Evolutionary conservation across 2,113 vertebrate genomes (phyloP).

Genomic region (Rhombomys opimus): DNA sequence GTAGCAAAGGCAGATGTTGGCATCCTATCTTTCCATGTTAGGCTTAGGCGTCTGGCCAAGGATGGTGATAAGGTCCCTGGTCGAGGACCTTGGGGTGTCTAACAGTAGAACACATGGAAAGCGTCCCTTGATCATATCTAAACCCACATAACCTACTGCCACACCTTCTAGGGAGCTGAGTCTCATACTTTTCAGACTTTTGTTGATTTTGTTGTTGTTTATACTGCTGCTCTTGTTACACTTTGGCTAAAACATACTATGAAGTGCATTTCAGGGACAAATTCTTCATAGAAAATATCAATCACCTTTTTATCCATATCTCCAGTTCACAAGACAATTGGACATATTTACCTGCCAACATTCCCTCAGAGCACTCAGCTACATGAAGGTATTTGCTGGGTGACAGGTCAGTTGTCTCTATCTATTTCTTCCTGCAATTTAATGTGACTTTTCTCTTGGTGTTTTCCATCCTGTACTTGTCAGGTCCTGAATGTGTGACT

Average conservation of each 20-base stretch:
- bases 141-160: not conserved
- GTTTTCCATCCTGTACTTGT: not conserved
- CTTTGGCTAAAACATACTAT: not conserved
- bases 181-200: not conserved
- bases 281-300: conserved; percentile 28
- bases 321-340: not conserved
- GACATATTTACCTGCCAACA: not conserved
- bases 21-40: not conserved
- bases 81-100: not conserved
- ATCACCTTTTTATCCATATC: not conserved
- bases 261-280: conserved; percentile 11
- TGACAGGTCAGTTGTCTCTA: not conserved
- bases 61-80: not conserved
- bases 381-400: not conserved
- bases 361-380: not conserved
- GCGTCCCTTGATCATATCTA: not conserved
- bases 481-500: not conserved
- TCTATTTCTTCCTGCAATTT: not conserved
- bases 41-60: not conserved
- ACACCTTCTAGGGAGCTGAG: not conserved
- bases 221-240: not conserved
- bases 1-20: not conserved
- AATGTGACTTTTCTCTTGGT: not conserved
- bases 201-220: not conserved
- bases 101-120: not conserved